These are phyloP conservation scores for Phrynocephalus versicolor DNA, from an alignment of 2,113 vertebrate species.

Conservation along the genomic window DNA sequence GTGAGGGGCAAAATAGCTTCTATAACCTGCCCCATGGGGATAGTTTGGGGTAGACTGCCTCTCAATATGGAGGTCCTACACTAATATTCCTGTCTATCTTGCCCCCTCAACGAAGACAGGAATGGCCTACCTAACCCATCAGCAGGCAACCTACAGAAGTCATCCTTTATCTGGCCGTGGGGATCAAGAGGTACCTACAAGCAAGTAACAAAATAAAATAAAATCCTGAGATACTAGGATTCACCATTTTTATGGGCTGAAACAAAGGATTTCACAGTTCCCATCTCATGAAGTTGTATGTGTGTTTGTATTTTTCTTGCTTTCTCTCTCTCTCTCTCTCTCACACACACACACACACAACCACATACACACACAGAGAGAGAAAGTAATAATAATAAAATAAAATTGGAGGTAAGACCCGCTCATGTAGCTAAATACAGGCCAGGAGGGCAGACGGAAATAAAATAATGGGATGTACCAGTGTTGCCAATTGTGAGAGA, in stretches of 20 bases:
- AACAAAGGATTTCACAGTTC: not conserved
- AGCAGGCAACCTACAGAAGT: too few relatives aligned
- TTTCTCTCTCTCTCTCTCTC: not conserved
- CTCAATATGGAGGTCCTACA: not conserved
- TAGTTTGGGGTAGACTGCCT: too few relatives aligned
- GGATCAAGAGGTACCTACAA: too few relatives aligned
- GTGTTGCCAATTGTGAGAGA: constrained; percentile 4
- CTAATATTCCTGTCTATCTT: not conserved
- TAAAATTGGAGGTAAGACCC: constrained; percentile 17
- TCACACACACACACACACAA: not conserved
- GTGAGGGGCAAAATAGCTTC: not conserved
- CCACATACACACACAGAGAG: too few relatives aligned
- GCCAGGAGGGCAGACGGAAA: constrained; percentile 35
- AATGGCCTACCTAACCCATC: too few relatives aligned
- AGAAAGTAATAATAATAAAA: not conserved
- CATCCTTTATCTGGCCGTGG: too few relatives aligned
- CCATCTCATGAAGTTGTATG: constrained; percentile 17
- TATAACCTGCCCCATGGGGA: too few relatives aligned
- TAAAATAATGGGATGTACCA: not conserved
- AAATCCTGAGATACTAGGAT: too few relatives aligned
- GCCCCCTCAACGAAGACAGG: too few relatives aligned
- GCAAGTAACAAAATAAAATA: too few relatives aligned
- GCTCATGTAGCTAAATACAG: constrained; percentile 46
- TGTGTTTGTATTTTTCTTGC: too few relatives aligned
- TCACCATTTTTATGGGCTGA: not conserved